Conservation (phyloP, 2,888 invertebrate species). For the Orthosia cruda region DNA sequence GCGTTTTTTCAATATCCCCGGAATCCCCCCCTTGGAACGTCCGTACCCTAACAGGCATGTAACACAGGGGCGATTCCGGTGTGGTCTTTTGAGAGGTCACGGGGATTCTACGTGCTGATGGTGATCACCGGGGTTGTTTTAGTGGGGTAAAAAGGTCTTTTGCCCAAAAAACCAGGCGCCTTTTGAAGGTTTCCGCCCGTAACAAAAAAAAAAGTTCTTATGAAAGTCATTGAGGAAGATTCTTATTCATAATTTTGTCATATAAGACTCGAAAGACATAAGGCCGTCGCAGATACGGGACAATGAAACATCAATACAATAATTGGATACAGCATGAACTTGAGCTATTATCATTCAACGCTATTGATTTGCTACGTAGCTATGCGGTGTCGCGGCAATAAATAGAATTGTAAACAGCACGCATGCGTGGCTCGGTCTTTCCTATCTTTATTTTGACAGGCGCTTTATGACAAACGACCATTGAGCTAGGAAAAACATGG, state of each 20-base stretch:
- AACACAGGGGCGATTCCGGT: no score
- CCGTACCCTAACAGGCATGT: no score
- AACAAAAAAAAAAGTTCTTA: neutral
- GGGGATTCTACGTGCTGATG: no score
- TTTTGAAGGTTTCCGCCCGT: no score
- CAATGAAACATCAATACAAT: slow-evolving; percentile 37
- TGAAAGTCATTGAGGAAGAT: slow-evolving; percentile 23
- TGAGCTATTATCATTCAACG: slow-evolving; percentile 35
- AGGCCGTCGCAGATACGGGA: slow-evolving; percentile 10
- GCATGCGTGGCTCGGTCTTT: slow-evolving; percentile 47
- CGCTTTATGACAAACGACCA: slow-evolving; percentile 29
- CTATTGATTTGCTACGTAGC: slow-evolving; percentile 46
- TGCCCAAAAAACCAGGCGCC: no score
- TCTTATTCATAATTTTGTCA: slow-evolving; percentile 23
- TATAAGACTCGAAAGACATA: slow-evolving; percentile 11
- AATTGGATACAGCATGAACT: slow-evolving; percentile 44
- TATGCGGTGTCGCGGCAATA: slow-evolving; percentile 22
- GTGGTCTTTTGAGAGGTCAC: no score
- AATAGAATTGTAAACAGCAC: slow-evolving; percentile 31
- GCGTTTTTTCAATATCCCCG: no score
- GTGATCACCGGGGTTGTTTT: no score
- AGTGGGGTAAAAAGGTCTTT: no score
- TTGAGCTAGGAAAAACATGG: no score
- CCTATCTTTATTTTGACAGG: slow-evolving; percentile 43
- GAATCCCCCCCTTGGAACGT: no score